Percentiles rank a stretch among this genome's conserved stretches.
Conservation (phyloP, 2,888 invertebrate species). For the Tribolium freemani region DNA sequence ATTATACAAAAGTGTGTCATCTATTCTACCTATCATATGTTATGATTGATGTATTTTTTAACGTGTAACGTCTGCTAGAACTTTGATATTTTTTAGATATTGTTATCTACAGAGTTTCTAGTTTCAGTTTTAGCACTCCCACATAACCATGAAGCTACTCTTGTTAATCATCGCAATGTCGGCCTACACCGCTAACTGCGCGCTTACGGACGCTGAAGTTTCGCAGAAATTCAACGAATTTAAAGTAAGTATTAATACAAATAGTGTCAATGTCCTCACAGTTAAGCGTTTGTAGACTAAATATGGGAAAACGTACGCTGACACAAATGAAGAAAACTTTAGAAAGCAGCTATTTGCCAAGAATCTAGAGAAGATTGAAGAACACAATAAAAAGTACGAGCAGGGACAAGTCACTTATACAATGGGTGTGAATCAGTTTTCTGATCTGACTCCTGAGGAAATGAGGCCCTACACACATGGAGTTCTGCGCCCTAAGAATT, state of each 20-base stretch:
- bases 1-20: too few species aligned
- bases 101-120: background rate
- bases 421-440: conserved; percentile 20
- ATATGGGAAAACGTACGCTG: conserved; percentile 13
- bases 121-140: background rate
- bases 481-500: conserved; percentile 1
- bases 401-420: conserved; percentile 24
- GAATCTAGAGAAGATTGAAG: conserved; percentile 17
- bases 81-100: background rate
- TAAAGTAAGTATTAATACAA: background rate
- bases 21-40: background rate
- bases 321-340: conserved; percentile 15
- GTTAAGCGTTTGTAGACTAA: background rate
- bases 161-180: background rate
- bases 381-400: conserved; percentile 22
- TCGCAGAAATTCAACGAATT: conserved; percentile 6
- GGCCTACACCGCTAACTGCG: background rate
- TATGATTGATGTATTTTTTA: background rate
- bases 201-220: background rate
- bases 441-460: conserved; percentile 26
- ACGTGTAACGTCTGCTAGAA: background rate
- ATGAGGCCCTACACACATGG: conserved; percentile 27
- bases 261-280: background rate
- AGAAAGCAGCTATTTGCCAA: conserved; percentile 9
- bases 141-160: background rate